Percentiles rank a stretch among this genome's conserved stretches.
Conservation (phyloP, 2,888 invertebrate genomes). For the Daptonema setosum region DNA sequence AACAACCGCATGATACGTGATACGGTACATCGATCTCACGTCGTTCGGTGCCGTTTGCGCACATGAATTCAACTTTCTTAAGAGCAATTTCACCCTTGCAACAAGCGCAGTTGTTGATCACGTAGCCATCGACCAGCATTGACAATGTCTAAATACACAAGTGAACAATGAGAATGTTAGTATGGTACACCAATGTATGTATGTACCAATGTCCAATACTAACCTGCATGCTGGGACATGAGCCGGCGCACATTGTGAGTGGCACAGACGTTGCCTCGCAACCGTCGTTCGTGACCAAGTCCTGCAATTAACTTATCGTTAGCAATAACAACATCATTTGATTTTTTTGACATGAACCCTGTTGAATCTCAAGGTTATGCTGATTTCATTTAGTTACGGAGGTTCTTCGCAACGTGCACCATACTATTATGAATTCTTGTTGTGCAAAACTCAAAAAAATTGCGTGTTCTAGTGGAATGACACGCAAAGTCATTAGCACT, state of each 20-base stretch:
- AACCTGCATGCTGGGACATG: conserved; percentile 3
- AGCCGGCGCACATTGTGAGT: conserved; percentile 2
- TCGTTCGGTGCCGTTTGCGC: background rate
- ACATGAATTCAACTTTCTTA: conserved; percentile 1
- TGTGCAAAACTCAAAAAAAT: too few species aligned
- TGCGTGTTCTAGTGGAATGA: too few species aligned
- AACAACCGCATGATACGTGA: background rate
- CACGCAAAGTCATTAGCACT: too few species aligned
- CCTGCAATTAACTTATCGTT: too few species aligned
- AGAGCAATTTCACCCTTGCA: background rate
- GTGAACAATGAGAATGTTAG: background rate
- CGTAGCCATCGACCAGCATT: background rate
- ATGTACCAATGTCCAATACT: background rate
- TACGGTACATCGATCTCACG: background rate
- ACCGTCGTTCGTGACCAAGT: conserved; percentile 1
- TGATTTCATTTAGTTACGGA: too few species aligned
- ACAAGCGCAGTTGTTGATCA: conserved; percentile 1
- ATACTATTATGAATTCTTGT: too few species aligned
- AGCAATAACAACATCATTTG: too few species aligned
- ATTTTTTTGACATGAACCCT: too few species aligned
- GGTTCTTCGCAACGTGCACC: too few species aligned
- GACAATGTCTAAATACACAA: background rate
- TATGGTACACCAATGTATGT: background rate
- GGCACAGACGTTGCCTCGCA: conserved; percentile 1
- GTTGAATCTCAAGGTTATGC: too few species aligned